Base-by-base conservation (phyloP, 2,888 invertebrate genomes). In the Pherbina coryleti region DNA sequence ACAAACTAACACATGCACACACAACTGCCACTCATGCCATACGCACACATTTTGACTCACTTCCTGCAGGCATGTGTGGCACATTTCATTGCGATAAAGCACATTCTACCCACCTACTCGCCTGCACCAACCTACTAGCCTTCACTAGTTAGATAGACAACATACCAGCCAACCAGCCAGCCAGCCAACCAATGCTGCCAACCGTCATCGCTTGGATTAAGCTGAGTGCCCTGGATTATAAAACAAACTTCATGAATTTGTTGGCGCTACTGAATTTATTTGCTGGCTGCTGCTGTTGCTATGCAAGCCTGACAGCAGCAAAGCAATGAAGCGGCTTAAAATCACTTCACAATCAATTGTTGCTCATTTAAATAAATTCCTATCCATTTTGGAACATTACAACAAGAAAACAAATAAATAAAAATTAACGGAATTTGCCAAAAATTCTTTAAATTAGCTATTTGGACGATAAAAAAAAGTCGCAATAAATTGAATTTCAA, bases 191-290 rank as follows among this genome's bases (percentile, higher is more conserved):
- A 60, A 60, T 44, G 57, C 19, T 60, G 64, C 11, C 55, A n/a
- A 28, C 55, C 19, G 71, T 53, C 28, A 66, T 73, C 77, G 70
- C 79, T 49, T 77, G 80, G 79, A 77, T 79, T 76, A 78, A 55
- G 67, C 77, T 76, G 79, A 76, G 79, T 76, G 73, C 70, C 75
- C 17, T 53, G 77, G 79, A 79, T 80, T 80, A 80, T 78, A 80
- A 55, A 53, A 51, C 62, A 62, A 44, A 44, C 44, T 67, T 67
- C 19, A 67, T 19, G 19, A 67, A 19, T 37, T 67, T 67, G 25
- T 37, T 25, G 66, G 19, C 31, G 31, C 49, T 37, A 25, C 70
- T 76, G 60, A 76, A 70, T 60, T 37, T 67, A 31, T 67, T 66
- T 67, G 34, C 66, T 19, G 28, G 31, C 31, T 28, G 44, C 49